Percentiles rank a stretch among this genome's conserved stretches.
Conservation (phyloP, 2,888 invertebrate genomes). For the Morpho deidamia region DNA sequence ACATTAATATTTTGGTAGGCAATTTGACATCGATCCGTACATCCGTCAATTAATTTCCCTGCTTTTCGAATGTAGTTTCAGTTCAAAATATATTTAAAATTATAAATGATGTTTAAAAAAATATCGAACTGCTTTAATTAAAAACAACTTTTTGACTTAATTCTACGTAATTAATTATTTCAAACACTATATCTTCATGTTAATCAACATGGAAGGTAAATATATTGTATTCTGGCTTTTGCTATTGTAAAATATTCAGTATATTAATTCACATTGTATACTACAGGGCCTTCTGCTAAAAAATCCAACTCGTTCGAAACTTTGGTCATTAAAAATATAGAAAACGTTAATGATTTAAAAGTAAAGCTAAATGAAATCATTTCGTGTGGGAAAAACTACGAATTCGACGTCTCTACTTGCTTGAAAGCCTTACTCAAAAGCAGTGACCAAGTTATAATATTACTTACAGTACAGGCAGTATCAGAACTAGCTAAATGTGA, state of each 20-base stretch:
- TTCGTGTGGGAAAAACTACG: constrained; percentile 59
- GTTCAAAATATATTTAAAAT: constrained; percentile 2
- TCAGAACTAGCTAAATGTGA: constrained; percentile 91
- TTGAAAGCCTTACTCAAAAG: constrained; percentile 58
- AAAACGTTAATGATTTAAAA: constrained; percentile 60
- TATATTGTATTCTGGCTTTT: constrained; percentile 9
- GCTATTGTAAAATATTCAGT: neutral
- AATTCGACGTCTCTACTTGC: constrained; percentile 63
- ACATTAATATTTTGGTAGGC: constrained; percentile 4
- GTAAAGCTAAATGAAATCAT: constrained; percentile 66
- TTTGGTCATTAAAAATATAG: constrained; percentile 60
- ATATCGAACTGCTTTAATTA: neutral
- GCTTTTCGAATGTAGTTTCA: neutral
- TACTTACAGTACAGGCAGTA: constrained; percentile 82
- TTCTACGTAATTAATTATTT: neutral
- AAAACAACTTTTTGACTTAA: neutral
- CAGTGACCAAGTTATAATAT: constrained; percentile 71
- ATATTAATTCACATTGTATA: constrained; percentile 8
- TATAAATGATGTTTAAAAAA: constrained; percentile 4
- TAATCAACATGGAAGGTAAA: constrained; percentile 28
- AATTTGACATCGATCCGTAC: constrained; percentile 12
- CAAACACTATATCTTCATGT: constrained; percentile 4
- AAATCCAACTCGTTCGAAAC: constrained; percentile 62
- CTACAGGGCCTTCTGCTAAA: constrained; percentile 53
- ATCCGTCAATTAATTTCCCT: constrained; percentile 10